These are phyloP conservation scores for Strigamia crassipes DNA, from an alignment of 2,888 invertebrate species.

Conservation along the genomic window DNA sequence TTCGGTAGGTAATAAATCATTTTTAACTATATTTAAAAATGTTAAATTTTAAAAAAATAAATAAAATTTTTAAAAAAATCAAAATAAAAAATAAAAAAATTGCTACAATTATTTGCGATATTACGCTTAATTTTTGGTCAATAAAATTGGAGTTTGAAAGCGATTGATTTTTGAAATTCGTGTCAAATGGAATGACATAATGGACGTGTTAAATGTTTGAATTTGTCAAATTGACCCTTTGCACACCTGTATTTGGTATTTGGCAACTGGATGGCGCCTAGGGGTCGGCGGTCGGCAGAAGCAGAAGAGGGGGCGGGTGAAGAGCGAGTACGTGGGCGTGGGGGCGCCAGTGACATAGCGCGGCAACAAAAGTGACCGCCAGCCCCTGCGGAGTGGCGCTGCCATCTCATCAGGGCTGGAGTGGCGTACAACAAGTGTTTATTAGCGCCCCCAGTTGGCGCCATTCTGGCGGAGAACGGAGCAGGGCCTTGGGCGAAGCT, in stretches of 20 bases:
- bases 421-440: slow-evolving; percentile 40
- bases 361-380: slow-evolving; percentile 37
- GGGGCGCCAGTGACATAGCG: slow-evolving; percentile 29
- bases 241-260: not conserved
- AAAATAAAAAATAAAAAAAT: too few species aligned
- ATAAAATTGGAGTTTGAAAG: too few species aligned
- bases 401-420: slow-evolving; percentile 34
- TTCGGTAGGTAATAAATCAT: too few species aligned
- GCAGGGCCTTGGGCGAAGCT: not conserved
- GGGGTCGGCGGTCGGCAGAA: slow-evolving; percentile 18
- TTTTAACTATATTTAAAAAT: too few species aligned
- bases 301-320: slow-evolving; percentile 18
- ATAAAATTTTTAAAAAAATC: too few species aligned
- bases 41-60: too few species aligned
- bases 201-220: too few species aligned
- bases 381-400: slow-evolving; percentile 40
- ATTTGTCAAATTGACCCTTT: not conserved
- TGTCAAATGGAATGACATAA: too few species aligned
- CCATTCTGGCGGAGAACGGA: slow-evolving; percentile 13
- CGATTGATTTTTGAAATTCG: too few species aligned
- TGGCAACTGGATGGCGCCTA: not conserved
- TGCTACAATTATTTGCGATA: too few species aligned
- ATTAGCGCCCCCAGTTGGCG: slow-evolving; percentile 35
- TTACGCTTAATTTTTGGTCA: too few species aligned
- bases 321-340: slow-evolving; percentile 27